phyloP scores from a whole-genome alignment of 1,140 invertebrate species.

The Reticulitermes speratus region DNA sequence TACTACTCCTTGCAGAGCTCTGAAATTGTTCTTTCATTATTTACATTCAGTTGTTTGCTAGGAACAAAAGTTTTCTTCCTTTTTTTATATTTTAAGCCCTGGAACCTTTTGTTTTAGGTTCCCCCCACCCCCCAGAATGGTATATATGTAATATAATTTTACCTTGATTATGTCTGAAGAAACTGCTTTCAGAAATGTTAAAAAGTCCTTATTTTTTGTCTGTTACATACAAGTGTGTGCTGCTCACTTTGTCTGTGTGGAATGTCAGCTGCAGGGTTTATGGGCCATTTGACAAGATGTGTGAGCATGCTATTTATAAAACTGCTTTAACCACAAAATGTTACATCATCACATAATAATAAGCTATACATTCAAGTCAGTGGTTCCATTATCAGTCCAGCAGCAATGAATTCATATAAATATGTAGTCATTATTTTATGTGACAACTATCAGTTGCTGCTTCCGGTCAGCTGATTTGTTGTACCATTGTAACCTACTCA shows the following conservation, averaged over 20 bases:
- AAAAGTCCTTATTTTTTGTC: not conserved
- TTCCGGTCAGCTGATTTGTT: too few relatives aligned
- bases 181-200: not conserved
- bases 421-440: too few relatives aligned
- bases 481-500: too few relatives aligned
- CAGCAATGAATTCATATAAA: not conserved
- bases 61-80: not conserved
- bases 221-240: not conserved
- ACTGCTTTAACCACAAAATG: constrained; percentile 24
- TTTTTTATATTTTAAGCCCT: not conserved
- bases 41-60: constrained; percentile 23
- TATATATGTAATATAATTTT: not conserved
- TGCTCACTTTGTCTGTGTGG: constrained; percentile 25
- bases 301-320: constrained; percentile 21
- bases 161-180: not conserved
- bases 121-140: not conserved
- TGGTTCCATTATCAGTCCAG: constrained; percentile 2
- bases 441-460: too few relatives aligned
- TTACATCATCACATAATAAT: constrained; percentile 28
- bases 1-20: constrained; percentile 22
- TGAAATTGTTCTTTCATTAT: not conserved
- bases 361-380: constrained; percentile 22
- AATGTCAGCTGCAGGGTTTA: constrained; percentile 20
- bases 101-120: not conserved
- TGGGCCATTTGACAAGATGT: constrained; percentile 22